phyloP scores from a whole-genome alignment of 2,797 vertebrate genomes.

The Sebastes diaconus region DNA sequence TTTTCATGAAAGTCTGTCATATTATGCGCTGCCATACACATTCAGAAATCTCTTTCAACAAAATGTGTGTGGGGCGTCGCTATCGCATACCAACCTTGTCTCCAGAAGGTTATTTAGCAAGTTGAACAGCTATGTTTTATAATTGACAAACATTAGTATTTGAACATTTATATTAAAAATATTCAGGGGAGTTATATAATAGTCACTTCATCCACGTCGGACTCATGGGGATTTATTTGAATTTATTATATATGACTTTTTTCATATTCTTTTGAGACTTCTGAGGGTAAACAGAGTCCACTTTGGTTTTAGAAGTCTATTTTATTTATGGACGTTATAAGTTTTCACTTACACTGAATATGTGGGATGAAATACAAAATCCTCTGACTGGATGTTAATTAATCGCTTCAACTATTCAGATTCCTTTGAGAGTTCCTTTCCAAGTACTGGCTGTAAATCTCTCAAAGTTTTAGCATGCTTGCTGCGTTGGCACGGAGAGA shows the following conservation, averaged over 20 bases:
- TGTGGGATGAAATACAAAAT: background rate
- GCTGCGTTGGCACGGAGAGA: background rate
- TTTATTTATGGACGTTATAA: background rate
- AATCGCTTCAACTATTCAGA: slow-evolving; percentile 11
- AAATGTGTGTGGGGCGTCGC: background rate
- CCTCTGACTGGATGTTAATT: background rate
- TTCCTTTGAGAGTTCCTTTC: slow-evolving; percentile 5
- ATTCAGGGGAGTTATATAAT: background rate
- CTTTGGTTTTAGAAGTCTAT: background rate
- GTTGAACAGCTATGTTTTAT: background rate
- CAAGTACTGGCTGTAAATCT: slow-evolving; percentile 29
- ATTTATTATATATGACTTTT: background rate
- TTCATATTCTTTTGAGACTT: background rate
- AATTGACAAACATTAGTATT: background rate
- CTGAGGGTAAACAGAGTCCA: background rate
- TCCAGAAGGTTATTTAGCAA: background rate
- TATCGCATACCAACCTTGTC: background rate
- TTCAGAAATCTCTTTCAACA: slow-evolving; percentile 38
- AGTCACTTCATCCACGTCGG: background rate
- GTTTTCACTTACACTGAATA: background rate
- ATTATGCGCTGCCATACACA: slow-evolving; percentile 30
- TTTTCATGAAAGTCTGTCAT: slow-evolving; percentile 36
- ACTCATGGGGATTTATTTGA: background rate
- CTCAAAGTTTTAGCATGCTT: background rate
- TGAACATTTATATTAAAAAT: background rate